Conservation (phyloP, 2,888 invertebrate genomes). For the Diaphora mendica region DNA sequence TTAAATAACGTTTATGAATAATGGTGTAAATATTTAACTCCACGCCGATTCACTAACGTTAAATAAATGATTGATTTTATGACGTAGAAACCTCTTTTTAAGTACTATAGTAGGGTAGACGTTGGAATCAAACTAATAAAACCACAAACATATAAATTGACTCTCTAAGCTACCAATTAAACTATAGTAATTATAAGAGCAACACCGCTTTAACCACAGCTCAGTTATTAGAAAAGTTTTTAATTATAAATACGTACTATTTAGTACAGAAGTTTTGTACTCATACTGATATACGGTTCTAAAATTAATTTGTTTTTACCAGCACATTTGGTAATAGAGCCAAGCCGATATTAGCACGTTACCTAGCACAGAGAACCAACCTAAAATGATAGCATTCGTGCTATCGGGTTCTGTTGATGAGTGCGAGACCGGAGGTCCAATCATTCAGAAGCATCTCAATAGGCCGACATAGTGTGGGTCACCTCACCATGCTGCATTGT, state of each 20-base stretch:
- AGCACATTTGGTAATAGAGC: background rate
- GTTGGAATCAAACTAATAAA: background rate
- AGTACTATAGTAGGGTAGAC: background rate
- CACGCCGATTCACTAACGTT: too few species aligned
- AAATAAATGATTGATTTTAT: background rate
- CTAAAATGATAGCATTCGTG: too few species aligned
- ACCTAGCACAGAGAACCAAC: too few species aligned
- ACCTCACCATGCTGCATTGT: too few species aligned
- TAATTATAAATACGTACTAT: background rate
- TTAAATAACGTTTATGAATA: too few species aligned
- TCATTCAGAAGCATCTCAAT: too few species aligned
- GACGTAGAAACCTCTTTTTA: background rate
- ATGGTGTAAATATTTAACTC: too few species aligned
- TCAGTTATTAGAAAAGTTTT: slow-evolving; percentile 1
- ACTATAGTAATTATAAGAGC: background rate
- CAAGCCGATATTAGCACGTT: too few species aligned
- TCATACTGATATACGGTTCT: background rate
- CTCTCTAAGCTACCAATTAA: background rate
- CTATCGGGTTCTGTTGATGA: too few species aligned
- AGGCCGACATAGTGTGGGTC: too few species aligned
- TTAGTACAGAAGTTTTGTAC: background rate
- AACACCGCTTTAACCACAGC: background rate
- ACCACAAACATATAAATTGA: background rate
- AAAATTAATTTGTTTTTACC: background rate
- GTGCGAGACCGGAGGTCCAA: too few species aligned